These are phyloP conservation scores for Chelonus insularis DNA, from an alignment of 1,140 invertebrate species.

Conservation along the genomic window DNA sequence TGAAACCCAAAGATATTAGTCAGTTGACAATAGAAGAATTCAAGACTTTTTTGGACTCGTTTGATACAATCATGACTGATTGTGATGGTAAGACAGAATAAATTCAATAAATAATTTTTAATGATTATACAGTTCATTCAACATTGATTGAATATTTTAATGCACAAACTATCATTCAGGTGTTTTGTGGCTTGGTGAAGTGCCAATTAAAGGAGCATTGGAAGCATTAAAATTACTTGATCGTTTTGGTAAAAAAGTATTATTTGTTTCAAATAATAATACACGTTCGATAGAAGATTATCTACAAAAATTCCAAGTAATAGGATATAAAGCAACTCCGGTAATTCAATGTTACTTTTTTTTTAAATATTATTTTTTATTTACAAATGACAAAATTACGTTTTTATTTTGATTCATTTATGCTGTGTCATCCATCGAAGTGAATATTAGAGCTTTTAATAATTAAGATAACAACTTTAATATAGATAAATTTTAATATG, in stretches of 20 bases:
- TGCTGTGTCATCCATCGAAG: too few relatives aligned
- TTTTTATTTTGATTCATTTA: too few relatives aligned
- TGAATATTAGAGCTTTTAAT: too few relatives aligned
- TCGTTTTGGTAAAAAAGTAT: conserved; percentile 68
- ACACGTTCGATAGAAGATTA: conserved; percentile 48
- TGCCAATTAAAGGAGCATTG: conserved; percentile 57
- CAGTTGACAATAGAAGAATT: conserved; percentile 34
- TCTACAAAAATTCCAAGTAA: conserved; percentile 37
- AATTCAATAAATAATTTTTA: too few relatives aligned
- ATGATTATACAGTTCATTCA: too few relatives aligned
- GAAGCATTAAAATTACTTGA: conserved; percentile 62
- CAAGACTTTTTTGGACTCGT: conserved; percentile 50
- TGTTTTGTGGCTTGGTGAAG: conserved; percentile 63
- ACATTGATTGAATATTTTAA: too few relatives aligned
- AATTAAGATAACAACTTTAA: too few relatives aligned
- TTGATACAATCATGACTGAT: conserved; percentile 55
- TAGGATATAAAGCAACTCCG: conserved; percentile 48
- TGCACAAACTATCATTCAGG: too few relatives aligned
- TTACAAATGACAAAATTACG: too few relatives aligned
- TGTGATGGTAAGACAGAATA: conserved; percentile 57
- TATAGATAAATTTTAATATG: too few relatives aligned
- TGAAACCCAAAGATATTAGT: conserved; percentile 27
- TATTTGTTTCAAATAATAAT: conserved; percentile 76
- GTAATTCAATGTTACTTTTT: too few relatives aligned
- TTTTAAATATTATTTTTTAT: too few relatives aligned